Evolutionary conservation across 1,140 invertebrate species (phyloP), one percentile per base, ranked within the genome.

Genomic region (Monochamus saltuarius): DNA sequence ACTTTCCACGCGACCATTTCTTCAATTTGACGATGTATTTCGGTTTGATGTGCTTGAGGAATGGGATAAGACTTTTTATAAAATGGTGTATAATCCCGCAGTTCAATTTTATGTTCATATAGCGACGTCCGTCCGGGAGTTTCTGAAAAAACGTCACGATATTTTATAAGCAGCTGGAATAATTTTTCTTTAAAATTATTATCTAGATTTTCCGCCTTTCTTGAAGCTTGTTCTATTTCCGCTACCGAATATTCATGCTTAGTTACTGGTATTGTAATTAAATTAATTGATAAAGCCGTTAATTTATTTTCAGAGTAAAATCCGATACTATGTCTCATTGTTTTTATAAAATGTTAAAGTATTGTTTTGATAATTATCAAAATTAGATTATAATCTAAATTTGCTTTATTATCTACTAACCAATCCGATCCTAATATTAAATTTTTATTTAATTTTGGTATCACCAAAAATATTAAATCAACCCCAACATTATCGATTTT

Each of bases 1-100:
- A 51, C 14, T 9, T 36, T 29, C 29, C 49, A 51, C 8, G 49
- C 13, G 19, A 51, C 9, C 49, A 51, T 51, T 51, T 51, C 49
- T 13, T 9, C 14, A 11, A 51, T 51, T 22, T 51, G 49, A 7
- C 22, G 9, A 22, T 13, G 10, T 8, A 51, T 1, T 51, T 36
- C 49, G 3, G 6, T 1, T 29, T 29, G 19, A 22, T 51, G 22
- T 34, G 10, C 22, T 1, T 14, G 14, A 14, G 49, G 2, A 34
- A 51, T 51, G 8, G 49, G 49, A 35, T 51, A 51, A 10, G 49
- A 34, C 9, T 13, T 9, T 22, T 7, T 29, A n/a, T 29, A 16
- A 22, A 51, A 51, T 34, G 9, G 13, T n/a, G 10, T 14, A 9
- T 51, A 9, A 36, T 29, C 19, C 13, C 14, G 13, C 49, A 51